Evolutionary conservation across 2,888 invertebrate species (phyloP), one percentile per base, ranked within the genome.

Genomic region (Zhengitettix transpicula): DNA sequence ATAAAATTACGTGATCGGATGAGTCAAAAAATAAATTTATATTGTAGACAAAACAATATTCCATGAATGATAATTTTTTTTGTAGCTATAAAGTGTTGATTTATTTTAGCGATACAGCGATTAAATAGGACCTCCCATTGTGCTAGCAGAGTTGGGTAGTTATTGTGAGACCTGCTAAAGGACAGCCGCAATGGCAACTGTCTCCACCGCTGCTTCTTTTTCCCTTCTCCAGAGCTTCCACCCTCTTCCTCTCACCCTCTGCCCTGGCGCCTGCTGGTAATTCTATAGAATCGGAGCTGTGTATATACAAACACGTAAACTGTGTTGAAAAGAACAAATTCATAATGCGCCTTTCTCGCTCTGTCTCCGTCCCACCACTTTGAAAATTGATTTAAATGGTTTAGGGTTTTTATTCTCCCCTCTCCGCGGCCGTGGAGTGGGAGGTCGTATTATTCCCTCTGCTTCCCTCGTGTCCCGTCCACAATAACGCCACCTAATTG

Each of bases 231-330:
- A 28, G 28, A 28, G 3, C 7, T 28, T 28, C 28, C 28, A 28
- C 28, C 15, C 11, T 28, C 28, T 11, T 12, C 53, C 15, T 53
- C 17, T 53, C 17, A 16, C 52, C 15, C 17, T 28, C 17, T 53
- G 17, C 17, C 11, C 53, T 28, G 53, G 10, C 53, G 11, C 8
- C 53, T 53, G 53, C 28, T 53, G 17, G 53, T 53, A 10, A 12
- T 53, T 53, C 56, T n/a, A 56, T 59, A 55, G 59, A 59, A 59
- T 59, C 56, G 52, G 12, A 12, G 52, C 56, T 59, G 59, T 59
- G 52, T 59, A 59, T 41, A 58, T 14, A 57, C 57, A 57, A 40
- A 47, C 54, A 53, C 53, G 17, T 28, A 28, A 28, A 28, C 16
- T 28, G 17, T 53, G 28, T 53, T 53, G 53, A 53, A 53, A 53